Conservation (phyloP, 2,797 vertebrate genomes). For the Luscinia luscinia region DNA sequence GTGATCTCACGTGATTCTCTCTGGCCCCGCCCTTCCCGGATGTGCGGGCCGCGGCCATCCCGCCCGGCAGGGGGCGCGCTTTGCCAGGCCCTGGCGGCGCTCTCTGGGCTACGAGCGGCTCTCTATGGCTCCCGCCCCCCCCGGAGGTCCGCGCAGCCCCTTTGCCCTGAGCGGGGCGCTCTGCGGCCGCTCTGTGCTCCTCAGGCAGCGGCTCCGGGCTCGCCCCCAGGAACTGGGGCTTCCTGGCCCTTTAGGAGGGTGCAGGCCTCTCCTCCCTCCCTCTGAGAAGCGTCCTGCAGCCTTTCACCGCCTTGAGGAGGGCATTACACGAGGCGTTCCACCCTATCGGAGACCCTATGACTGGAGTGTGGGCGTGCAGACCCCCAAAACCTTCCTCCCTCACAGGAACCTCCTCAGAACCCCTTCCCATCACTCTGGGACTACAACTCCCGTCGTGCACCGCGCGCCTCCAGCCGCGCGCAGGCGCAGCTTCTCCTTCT, state of each 20-base stretch:
- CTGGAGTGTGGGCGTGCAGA: fast-evolving
- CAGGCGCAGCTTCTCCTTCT: background rate
- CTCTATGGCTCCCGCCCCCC: background rate
- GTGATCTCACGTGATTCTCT: fast-evolving
- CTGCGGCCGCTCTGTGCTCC: too few species aligned
- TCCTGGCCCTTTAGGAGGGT: background rate
- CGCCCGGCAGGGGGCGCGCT: background rate
- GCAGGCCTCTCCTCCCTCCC: too few species aligned
- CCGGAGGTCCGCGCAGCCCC: fast-evolving
- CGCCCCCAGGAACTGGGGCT: background rate
- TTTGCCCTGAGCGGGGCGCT: fast-evolving
- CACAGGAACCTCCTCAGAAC: fast-evolving
- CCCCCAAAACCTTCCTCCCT: too few species aligned
- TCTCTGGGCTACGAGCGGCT: fast-evolving
- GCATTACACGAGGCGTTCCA: fast-evolving
- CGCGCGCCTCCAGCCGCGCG: background rate
- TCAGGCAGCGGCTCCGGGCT: background rate
- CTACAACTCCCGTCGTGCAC: background rate
- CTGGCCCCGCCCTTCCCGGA: background rate
- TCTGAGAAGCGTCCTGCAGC: background rate
- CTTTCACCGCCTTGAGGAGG: too few species aligned
- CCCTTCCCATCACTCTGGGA: fast-evolving
- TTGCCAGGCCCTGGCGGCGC: fast-evolving
- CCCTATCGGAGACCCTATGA: fast-evolving
- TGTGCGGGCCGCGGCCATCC: fast-evolving